phyloP scores from a whole-genome alignment of 2,888 invertebrate genomes.

The Drosophila anomalipes region DNA sequence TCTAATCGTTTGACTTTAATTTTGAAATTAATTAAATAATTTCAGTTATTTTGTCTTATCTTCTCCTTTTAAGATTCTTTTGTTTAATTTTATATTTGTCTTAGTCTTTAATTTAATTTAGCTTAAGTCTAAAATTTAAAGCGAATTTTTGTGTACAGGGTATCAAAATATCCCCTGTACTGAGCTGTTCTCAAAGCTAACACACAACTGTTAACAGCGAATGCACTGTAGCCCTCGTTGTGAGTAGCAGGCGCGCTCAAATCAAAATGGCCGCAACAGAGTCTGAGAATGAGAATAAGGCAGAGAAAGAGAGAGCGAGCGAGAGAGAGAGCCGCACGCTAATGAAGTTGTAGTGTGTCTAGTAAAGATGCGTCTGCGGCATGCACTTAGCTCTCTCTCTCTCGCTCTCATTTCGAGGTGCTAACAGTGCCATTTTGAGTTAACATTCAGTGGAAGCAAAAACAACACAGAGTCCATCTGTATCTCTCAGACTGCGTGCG shows the following conservation, averaged over 20 bases:
- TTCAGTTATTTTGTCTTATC: background rate
- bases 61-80: background rate
- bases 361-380: conserved; percentile 46
- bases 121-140: background rate
- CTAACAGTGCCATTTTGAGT: conserved; percentile 60
- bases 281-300: conserved; percentile 27
- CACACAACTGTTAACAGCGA: conserved; percentile 44
- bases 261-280: conserved; percentile 84
- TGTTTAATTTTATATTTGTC: background rate
- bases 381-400: conserved; percentile 42
- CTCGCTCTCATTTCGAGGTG: conserved; percentile 23
- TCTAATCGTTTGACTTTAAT: background rate
- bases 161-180: conserved; percentile 6
- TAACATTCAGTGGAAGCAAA: conserved; percentile 39
- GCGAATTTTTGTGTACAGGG: conserved; percentile 15
- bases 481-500: conserved; percentile 81
- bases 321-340: conserved; percentile 43
- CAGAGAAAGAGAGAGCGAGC: conserved; percentile 36
- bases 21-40: background rate
- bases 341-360: conserved; percentile 78
- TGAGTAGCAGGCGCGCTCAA: conserved; percentile 54
- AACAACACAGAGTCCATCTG: conserved; percentile 42
- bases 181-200: conserved; percentile 21
- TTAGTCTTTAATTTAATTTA: background rate
- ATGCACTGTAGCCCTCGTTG: conserved; percentile 48